These are phyloP conservation scores for Hydrocynus forskahlii DNA, from an alignment of 2,797 vertebrate genomes.

Conservation along the genomic window DNA sequence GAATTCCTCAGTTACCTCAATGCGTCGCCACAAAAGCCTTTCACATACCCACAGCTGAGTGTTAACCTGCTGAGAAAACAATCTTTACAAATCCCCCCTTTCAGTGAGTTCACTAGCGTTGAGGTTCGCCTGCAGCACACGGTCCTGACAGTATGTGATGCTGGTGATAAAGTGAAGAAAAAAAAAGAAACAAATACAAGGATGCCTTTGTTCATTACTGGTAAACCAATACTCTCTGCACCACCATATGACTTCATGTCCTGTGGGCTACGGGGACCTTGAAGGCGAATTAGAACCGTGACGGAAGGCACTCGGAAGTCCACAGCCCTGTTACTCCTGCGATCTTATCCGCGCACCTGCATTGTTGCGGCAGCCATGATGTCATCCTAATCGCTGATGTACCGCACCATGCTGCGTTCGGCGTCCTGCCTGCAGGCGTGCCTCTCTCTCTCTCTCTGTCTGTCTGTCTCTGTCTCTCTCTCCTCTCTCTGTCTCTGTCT, in stretches of 20 bases:
- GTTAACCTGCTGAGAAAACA: constrained; percentile 15
- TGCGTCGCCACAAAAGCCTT: constrained; percentile 19
- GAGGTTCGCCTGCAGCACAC: neutral
- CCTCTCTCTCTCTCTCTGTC: neutral
- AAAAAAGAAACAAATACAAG: neutral
- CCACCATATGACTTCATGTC: constrained; percentile 31
- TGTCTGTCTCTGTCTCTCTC: constrained; percentile 65
- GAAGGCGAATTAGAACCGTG: constrained; percentile 3
- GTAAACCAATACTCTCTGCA: constrained; percentile 4
- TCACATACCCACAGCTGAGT: constrained; percentile 28
- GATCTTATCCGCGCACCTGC: constrained; percentile 14
- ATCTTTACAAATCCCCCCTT: constrained; percentile 3
- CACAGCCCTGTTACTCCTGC: neutral
- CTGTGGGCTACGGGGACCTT: neutral
- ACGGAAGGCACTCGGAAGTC: neutral
- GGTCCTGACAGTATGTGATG: constrained; percentile 30
- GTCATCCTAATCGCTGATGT: constrained; percentile 22
- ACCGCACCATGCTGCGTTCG: constrained; percentile 7
- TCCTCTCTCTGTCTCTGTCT: neutral
- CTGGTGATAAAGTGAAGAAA: constrained; percentile 31
- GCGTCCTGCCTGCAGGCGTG: neutral
- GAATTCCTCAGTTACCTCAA: constrained; percentile 60
- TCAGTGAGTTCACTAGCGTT: constrained; percentile 1
- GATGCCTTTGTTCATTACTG: constrained; percentile 24
- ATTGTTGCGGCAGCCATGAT: neutral